These are phyloP conservation scores for Sebastes ruberrimus DNA, from an alignment of 2,797 vertebrate species.

Conservation along the genomic window DNA sequence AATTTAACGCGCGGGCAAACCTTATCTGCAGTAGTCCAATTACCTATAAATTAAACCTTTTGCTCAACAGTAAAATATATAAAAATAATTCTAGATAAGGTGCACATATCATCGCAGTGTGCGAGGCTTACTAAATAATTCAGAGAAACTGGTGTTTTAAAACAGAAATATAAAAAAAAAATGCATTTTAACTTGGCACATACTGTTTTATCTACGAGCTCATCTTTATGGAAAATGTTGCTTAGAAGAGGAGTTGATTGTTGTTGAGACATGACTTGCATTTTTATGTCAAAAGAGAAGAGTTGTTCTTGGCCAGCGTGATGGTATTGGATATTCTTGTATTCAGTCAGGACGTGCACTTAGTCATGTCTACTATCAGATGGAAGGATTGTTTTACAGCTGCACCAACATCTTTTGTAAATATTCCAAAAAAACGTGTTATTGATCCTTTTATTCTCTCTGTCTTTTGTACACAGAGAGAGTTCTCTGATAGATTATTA, in stretches of 20 bases:
- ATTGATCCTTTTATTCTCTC: neutral
- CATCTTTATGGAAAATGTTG: neutral
- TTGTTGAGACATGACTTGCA: neutral
- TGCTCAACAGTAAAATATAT: too few relatives aligned
- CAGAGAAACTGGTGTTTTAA: too few relatives aligned
- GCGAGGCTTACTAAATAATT: too few relatives aligned
- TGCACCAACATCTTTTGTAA: conserved; percentile 81
- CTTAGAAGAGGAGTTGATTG: neutral
- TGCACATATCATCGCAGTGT: too few relatives aligned
- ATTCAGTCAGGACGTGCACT: conserved; percentile 16
- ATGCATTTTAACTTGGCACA: neutral
- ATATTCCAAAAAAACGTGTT: neutral
- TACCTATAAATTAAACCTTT: too few relatives aligned
- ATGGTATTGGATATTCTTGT: neutral
- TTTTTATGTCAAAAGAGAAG: neutral
- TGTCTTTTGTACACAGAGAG: neutral
- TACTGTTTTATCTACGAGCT: neutral
- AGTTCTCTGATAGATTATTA: neutral
- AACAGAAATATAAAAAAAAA: neutral
- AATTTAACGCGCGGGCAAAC: neutral
- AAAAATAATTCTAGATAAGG: too few relatives aligned
- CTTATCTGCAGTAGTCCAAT: neutral
- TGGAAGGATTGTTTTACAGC: conserved; percentile 86
- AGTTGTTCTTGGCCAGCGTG: conserved; percentile 4
- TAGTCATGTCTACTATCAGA: conserved; percentile 89